Evolutionary conservation across 92 coral and sea anemone species (phyloP).

Genomic region (Zoanthus solanderi): DNA sequence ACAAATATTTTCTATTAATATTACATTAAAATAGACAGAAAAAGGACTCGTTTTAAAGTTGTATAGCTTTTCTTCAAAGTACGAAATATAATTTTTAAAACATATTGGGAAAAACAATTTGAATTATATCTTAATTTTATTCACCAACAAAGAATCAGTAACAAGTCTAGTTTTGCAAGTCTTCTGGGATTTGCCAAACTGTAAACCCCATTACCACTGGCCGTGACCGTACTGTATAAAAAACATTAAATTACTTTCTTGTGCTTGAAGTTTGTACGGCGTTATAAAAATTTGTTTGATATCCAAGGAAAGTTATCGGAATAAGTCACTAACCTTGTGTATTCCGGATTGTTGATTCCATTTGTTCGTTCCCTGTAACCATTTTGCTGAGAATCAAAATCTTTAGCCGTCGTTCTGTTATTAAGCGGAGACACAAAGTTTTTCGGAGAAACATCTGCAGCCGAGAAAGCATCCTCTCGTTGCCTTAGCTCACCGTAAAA

Average conservation of each 20-base stretch:
- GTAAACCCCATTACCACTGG: slow-evolving; percentile 12
- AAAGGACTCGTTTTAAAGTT: slow-evolving; percentile 47
- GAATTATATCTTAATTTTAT: background rate
- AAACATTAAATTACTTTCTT: slow-evolving; percentile 37
- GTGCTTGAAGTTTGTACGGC: slow-evolving; percentile 33
- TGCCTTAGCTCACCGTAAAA: slow-evolving; percentile 33
- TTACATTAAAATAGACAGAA: slow-evolving; percentile 70
- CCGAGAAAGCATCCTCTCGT: slow-evolving; percentile 27
- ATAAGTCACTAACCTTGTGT: slow-evolving; percentile 48
- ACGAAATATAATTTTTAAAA: background rate
- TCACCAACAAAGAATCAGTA: background rate
- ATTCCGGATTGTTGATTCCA: slow-evolving; percentile 37
- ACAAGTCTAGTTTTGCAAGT: background rate
- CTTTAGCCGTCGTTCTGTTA: slow-evolving; percentile 45
- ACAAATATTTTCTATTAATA: slow-evolving; percentile 70
- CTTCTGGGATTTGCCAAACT: slow-evolving; percentile 42
- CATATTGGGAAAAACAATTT: background rate
- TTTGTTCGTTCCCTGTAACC: slow-evolving; percentile 26
- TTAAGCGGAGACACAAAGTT: slow-evolving; percentile 40
- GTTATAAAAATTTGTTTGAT: background rate
- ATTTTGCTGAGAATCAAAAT: slow-evolving; percentile 37
- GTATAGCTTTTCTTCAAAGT: slow-evolving; percentile 5
- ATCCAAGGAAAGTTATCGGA: background rate
- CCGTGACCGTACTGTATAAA: slow-evolving; percentile 16
- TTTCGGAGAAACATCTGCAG: slow-evolving; percentile 48